Base-by-base conservation (phyloP, 2,797 vertebrate genomes). In the Syncerus caffer region DNA sequence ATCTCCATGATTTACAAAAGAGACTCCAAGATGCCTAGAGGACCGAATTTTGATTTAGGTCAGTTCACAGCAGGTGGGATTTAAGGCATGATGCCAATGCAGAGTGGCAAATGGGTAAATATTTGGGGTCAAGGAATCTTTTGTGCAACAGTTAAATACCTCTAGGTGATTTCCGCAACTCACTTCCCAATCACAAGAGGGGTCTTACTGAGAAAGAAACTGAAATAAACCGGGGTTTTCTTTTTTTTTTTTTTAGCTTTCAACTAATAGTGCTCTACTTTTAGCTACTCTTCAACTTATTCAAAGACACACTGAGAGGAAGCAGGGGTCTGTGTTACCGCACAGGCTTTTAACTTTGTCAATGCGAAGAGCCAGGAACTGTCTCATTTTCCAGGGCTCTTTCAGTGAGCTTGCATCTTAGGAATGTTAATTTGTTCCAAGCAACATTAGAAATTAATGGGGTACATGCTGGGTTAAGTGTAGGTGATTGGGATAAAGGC, bases 401-500 rank as follows among this genome's bases (percentile, higher is more conserved):
- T 97, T 96, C 55, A 79, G 78, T 88, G 90, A 85, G 55, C 47
- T 91, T 95, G 84, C 25, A 64, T 96, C 95, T 95, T 67, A 90
- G 93, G 76, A 97, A 97, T 83, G 60, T 93, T 95, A 74, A 96
- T 97, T 96, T 97, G 62, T 89, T 92, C 45, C 47, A 89, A 90
- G 90, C 42, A 95, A 74, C 55, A 90, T 90, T 83, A 88, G 79
- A 93, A 93, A 97, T 86, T 71, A 95, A 88, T 92, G 64, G 31
- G 29, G 25, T 79, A 96, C 79, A 34, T 12, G 67, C 16, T 78
- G 93, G 85, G 7, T 58, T 58, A 97, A 90, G 38, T 92, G 80
- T 76, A 95, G 74, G 96, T 92, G 89, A 95, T 78, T 15, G 42
- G n/a, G 78, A 64, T 92, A 95, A 90, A 98, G 96, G 62, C 47